Conservation (phyloP, 2,888 invertebrate genomes). For the Oxytorus armatus region DNA sequence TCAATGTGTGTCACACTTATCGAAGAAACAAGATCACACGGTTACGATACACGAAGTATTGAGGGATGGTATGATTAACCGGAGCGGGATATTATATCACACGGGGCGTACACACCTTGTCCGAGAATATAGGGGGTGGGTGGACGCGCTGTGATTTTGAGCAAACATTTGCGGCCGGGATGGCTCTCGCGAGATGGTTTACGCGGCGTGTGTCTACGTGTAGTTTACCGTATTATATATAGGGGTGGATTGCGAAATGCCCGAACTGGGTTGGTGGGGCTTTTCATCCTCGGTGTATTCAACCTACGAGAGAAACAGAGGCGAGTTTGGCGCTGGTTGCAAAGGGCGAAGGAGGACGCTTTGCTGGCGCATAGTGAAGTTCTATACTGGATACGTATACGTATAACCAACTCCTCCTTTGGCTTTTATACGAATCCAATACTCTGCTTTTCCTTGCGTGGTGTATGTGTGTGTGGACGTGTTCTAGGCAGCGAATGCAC, state of each 20-base stretch:
- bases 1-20: conserved; percentile 19
- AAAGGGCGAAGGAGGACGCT: conserved; percentile 29
- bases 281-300: conserved; percentile 45
- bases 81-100: conserved; percentile 2
- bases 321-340: conserved; percentile 35
- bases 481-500: conserved; percentile 75
- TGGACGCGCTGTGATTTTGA: conserved; percentile 78
- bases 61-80: conserved; percentile 11
- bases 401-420: conserved; percentile 4
- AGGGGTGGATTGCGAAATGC: conserved; percentile 61
- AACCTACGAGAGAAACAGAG: conserved; percentile 48
- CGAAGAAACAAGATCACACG: conserved; percentile 41
- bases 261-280: conserved; percentile 49
- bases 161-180: conserved; percentile 79
- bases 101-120: conserved; percentile 40
- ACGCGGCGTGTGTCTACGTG: neutral
- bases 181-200: conserved; percentile 52
- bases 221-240: too few species aligned
- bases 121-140: conserved; percentile 59
- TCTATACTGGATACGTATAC: neutral
- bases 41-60: conserved; percentile 1
- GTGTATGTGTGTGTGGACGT: too few species aligned
- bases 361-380: conserved; percentile 40
- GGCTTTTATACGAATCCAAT: conserved; percentile 55
- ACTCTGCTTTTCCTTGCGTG: conserved; percentile 44